These are phyloP conservation scores for Dascillus cervinus DNA, from an alignment of 2,888 invertebrate genomes.

Conservation along the genomic window DNA sequence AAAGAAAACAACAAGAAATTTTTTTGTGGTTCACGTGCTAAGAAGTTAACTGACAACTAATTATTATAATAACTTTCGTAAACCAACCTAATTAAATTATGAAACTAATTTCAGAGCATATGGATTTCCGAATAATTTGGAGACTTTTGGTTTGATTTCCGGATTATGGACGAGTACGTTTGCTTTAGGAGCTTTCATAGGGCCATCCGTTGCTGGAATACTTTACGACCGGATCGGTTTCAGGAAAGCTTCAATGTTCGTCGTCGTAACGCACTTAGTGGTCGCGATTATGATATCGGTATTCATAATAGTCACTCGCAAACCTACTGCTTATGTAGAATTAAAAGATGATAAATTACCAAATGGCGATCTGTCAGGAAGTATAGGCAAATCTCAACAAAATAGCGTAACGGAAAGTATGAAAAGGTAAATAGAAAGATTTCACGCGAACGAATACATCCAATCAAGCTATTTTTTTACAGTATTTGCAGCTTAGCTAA, in stretches of 20 bases:
- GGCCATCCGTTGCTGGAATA: conserved; percentile 68
- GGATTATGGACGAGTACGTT: conserved; percentile 88
- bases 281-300: conserved; percentile 47
- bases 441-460: not conserved
- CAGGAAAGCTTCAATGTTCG: conserved; percentile 60
- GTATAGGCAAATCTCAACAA: conserved; percentile 27
- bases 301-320: conserved; percentile 40
- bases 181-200: conserved; percentile 80
- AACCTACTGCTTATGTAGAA: conserved; percentile 33
- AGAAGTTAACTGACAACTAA: too few species aligned
- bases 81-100: not conserved
- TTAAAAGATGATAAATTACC: conserved; percentile 45
- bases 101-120: conserved; percentile 53
- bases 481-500: conserved; percentile 42
- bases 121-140: conserved; percentile 76
- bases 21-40: too few species aligned
- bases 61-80: too few species aligned
- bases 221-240: conserved; percentile 69
- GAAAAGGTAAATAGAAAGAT: conserved; percentile 26
- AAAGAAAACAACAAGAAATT: too few species aligned
- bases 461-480: conserved; percentile 17
- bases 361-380: conserved; percentile 47
- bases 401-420: conserved; percentile 34
- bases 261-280: conserved; percentile 56
- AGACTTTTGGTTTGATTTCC: conserved; percentile 83